These are phyloP conservation scores for Leptogaster cylindrica DNA, from an alignment of 2,888 invertebrate species.

Conservation along the genomic window DNA sequence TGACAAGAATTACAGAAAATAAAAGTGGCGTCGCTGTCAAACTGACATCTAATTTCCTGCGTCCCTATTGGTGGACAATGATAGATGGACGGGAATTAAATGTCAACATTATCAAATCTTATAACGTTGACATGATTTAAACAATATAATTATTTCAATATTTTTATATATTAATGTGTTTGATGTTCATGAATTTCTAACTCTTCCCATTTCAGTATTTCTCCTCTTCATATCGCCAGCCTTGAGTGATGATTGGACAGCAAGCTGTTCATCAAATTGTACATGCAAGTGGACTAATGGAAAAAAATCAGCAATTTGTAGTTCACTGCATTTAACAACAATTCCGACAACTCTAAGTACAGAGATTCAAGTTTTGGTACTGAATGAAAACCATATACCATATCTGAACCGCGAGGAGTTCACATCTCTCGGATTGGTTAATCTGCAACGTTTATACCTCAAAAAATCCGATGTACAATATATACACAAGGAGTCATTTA, in stretches of 20 bases:
- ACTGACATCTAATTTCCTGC: too few species aligned
- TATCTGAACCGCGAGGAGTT: conserved; percentile 80
- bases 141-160: too few species aligned
- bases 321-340: conserved; percentile 78
- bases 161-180: too few species aligned
- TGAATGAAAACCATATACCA: conserved; percentile 80
- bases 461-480: conserved; percentile 76
- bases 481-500: conserved; percentile 84
- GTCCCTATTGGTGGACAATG: too few species aligned
- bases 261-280: conserved; percentile 83
- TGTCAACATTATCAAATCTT: too few species aligned
- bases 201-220: conserved; percentile 7
- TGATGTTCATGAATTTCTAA: too few species aligned
- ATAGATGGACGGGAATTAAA: too few species aligned
- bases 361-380: conserved; percentile 79
- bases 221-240: conserved; percentile 18
- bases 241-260: conserved; percentile 75
- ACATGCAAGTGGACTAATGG: conserved; percentile 92
- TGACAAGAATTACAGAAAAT: too few species aligned
- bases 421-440: conserved; percentile 77
- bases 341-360: conserved; percentile 74
- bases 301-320: conserved; percentile 87
- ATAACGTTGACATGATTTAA: too few species aligned
- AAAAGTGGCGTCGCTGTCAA: too few species aligned
- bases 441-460: conserved; percentile 83